Base-by-base conservation (phyloP, 1,140 invertebrate species). In the Acyrthosiphon pisum region DNA sequence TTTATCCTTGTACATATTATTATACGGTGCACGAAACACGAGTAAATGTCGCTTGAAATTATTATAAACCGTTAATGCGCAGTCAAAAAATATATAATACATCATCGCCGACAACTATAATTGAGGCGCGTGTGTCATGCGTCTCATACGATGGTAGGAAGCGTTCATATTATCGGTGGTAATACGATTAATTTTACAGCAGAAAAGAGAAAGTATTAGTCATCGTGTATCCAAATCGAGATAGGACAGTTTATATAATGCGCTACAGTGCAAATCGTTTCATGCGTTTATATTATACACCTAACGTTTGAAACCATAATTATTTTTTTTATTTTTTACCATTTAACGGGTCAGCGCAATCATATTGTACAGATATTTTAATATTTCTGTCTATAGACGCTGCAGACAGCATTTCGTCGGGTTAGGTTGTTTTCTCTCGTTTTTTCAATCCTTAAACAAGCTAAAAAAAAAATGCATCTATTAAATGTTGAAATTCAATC, bases 151-250 rank as follows among this genome's bases (percentile, higher is more conserved):
- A 53, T 37, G 14, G 37, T 44, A 56, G 53, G 44, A 50, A 89
- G 35, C 23, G 41, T 68, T 60, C 53, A 30, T 41, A 41, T 41
- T 41, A 41, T 30, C 30, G 60, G 14, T 30, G 14, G 60, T 76
- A 76, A 76, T 76, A 76, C n/a, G 60, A 76, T 76, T 90, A 90
- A 90, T 90, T 89, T 90, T 90, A 76, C n/a, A 76, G 60, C 18
- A 37, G 35, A 56, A 56, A 90, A 90, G 89, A 90, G 89, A 90
- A 90, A 90, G 89, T 68, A 56, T 90, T 56, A 90, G 89, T 90
- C 53, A 90, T 41, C 30, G 50, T 81, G 9, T 86, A 44, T 41
- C 48, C 35, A 44, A 90, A 37, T 90, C 37, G 41, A 86, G 83
- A 86, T 41, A 23, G 83, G 37, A 84, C 22, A 41, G 41, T 30